Conservation (phyloP, 1,140 invertebrate genomes). For the Cotesia typhae region DNA sequence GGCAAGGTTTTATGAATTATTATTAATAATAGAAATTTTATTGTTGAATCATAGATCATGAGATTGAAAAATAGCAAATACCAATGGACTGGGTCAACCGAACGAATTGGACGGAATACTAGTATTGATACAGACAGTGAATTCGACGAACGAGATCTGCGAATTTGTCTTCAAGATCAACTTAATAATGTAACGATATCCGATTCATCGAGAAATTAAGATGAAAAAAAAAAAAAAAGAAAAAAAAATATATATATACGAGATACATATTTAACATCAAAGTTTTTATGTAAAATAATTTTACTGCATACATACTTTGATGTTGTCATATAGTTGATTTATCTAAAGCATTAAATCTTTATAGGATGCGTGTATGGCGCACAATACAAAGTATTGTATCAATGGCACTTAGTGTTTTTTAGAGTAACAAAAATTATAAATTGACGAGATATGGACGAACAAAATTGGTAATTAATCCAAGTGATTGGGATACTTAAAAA, state of each 20-base stretch:
- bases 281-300: neutral
- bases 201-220: constrained; percentile 28
- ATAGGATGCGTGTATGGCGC: constrained; percentile 19
- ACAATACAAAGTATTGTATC: constrained; percentile 37
- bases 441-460: neutral
- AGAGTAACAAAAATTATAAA: neutral
- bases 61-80: constrained; percentile 72
- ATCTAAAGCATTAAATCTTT: neutral
- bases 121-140: constrained; percentile 67
- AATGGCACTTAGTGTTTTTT: constrained; percentile 27
- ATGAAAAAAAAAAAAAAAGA: neutral
- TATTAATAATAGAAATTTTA: neutral
- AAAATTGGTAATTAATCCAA: constrained; percentile 13
- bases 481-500: constrained; percentile 2
- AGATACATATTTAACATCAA: constrained; percentile 14
- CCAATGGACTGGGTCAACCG: constrained; percentile 57
- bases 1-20: neutral
- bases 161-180: constrained; percentile 61
- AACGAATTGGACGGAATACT: constrained; percentile 53
- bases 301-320: constrained; percentile 19
- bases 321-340: neutral
- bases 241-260: neutral
- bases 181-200: constrained; percentile 31
- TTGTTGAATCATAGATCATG: constrained; percentile 66
- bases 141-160: constrained; percentile 64